phyloP scores from a whole-genome alignment of 2,888 invertebrate genomes.

The Pediacus dermestoides region DNA sequence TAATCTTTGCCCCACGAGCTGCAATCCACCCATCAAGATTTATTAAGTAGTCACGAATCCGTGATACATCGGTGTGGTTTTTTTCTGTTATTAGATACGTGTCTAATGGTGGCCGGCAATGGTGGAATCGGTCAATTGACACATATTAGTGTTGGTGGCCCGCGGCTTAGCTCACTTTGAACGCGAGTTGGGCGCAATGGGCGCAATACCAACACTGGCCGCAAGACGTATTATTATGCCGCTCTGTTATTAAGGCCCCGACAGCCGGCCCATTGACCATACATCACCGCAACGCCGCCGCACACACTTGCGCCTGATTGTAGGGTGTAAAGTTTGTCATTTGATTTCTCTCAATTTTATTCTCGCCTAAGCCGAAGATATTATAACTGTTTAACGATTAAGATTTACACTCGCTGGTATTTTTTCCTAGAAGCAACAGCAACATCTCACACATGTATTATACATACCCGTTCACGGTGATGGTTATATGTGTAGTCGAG shows the following conservation, averaged over 20 bases:
- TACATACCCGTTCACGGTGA: too few species aligned
- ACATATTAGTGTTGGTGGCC: conserved; percentile 39
- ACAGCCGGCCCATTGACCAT: conserved; percentile 47
- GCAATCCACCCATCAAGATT: too few species aligned
- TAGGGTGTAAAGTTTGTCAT: conserved; percentile 49
- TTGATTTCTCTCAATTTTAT: conserved; percentile 38
- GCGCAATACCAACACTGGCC: conserved; percentile 42
- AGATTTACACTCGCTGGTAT: conserved; percentile 11
- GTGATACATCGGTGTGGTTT: conserved; percentile 10
- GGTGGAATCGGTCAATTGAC: conserved; percentile 40
- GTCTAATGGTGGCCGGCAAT: conserved; percentile 9
- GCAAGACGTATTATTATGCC: conserved; percentile 45
- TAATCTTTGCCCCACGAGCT: too few species aligned
- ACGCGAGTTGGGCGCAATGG: conserved; percentile 26
- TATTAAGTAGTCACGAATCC: conserved; percentile 10
- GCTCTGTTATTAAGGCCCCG: conserved; percentile 50
- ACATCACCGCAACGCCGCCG: conserved; percentile 48
- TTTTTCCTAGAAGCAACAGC: too few species aligned
- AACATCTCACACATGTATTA: too few species aligned
- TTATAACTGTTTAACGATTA: conserved; percentile 20
- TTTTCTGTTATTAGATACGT: conserved; percentile 13
- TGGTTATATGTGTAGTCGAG: too few species aligned
- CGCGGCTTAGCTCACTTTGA: conserved; percentile 12
- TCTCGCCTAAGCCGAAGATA: conserved; percentile 22
- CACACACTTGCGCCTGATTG: conserved; percentile 41